These are phyloP conservation scores for Anguilla japonica DNA, from an alignment of 2,113 vertebrate genomes.

Conservation along the genomic window DNA sequence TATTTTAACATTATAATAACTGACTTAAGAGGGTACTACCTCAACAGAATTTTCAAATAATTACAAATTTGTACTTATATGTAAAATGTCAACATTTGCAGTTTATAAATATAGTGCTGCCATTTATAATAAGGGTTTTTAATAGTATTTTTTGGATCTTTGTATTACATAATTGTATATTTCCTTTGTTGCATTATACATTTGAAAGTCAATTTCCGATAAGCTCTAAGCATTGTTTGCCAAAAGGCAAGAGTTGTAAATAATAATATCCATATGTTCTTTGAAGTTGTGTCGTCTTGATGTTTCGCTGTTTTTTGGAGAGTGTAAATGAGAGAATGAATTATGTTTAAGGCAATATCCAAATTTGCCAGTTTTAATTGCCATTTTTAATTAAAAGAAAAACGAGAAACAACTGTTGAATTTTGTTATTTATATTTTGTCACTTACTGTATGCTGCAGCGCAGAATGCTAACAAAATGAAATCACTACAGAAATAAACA, in stretches of 20 bases:
- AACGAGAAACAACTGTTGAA: slow-evolving; percentile 72
- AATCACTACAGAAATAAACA: slow-evolving; percentile 77
- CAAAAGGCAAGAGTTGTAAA: slow-evolving; percentile 72
- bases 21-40: slow-evolving; percentile 79
- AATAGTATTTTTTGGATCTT: slow-evolving; percentile 82
- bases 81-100: slow-evolving; percentile 73
- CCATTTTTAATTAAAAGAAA: slow-evolving; percentile 69
- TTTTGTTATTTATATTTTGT: slow-evolving; percentile 80
- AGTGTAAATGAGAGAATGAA: slow-evolving; percentile 47
- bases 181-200: slow-evolving; percentile 74
- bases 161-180: slow-evolving; percentile 83
- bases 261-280: slow-evolving; percentile 69
- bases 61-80: slow-evolving; percentile 67
- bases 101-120: slow-evolving; percentile 78
- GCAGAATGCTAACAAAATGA: slow-evolving; percentile 72
- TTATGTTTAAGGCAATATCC: slow-evolving; percentile 58
- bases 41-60: slow-evolving; percentile 69
- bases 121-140: slow-evolving; percentile 82
- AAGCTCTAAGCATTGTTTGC: slow-evolving; percentile 74
- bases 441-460: slow-evolving; percentile 75
- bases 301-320: slow-evolving; percentile 63
- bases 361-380: slow-evolving; percentile 72
- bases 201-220: slow-evolving; percentile 68
- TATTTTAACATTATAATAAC: slow-evolving; percentile 75
- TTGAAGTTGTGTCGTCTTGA: slow-evolving; percentile 66